These are phyloP conservation scores for Pao palembangensis DNA, from an alignment of 2,113 vertebrate genomes.

Conservation along the genomic window DNA sequence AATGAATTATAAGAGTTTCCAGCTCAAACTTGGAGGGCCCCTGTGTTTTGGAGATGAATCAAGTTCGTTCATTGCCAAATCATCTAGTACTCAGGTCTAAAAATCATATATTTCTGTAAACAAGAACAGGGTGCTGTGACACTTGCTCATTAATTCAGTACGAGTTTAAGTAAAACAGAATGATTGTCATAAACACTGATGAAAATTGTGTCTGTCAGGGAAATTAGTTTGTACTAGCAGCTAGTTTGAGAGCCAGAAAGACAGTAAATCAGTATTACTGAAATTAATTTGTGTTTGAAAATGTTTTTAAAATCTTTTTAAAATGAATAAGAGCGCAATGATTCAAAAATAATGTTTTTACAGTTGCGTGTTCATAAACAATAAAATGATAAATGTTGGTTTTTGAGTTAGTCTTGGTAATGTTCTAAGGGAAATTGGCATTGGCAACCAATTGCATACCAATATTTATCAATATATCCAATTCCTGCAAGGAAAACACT, in stretches of 20 bases:
- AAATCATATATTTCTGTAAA: slow-evolving; percentile 26
- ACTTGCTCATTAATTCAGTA: slow-evolving; percentile 2
- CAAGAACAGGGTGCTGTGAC: slow-evolving; percentile 1
- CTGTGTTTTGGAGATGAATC: slow-evolving; percentile 53
- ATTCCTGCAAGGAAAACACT: background rate
- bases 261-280: background rate
- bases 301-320: too few relatives aligned
- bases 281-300: too few relatives aligned
- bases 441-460: background rate
- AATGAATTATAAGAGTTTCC: slow-evolving; percentile 62
- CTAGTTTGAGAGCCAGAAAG: background rate
- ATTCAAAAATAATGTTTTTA: background rate
- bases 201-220: background rate
- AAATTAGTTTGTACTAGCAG: background rate
- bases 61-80: slow-evolving; percentile 44
- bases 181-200: background rate
- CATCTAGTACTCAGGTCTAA: slow-evolving; percentile 23
- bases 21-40: slow-evolving; percentile 46
- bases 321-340: too few relatives aligned
- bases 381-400: background rate
- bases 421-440: background rate
- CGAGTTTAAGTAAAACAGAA: background rate
- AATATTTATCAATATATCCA: background rate
- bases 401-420: background rate
- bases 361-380: background rate